Evolutionary conservation across 2,888 invertebrate genomes (phyloP), one percentile per base, ranked within the genome.

Genomic region (Cremastinae sp.): DNA sequence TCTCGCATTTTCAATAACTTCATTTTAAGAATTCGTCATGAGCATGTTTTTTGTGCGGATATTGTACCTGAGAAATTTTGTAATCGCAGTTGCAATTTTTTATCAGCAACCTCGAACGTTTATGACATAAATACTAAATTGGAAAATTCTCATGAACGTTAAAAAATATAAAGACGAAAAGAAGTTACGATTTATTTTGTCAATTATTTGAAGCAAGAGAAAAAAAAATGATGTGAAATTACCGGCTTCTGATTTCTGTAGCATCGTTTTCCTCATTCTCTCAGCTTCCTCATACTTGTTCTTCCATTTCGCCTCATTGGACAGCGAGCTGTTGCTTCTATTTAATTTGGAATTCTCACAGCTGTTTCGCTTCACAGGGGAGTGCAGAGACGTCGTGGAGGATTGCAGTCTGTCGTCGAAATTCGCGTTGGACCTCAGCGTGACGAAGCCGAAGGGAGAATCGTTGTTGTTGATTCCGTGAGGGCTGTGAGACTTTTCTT

Each of bases 181-280:
- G 36, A 28, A 14, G 28, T 20, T 14, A 3, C 28, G 4, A 10
- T 14, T 10, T 14, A 14, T 16, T 28, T 1, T 12, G 16, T n/a
- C 10, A 38, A 56, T 18, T 38, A 16, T 36, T 0, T 28, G 16
- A 28, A 12, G n/a, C 0, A 10, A 47, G 62, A 58, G 38, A 51
- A 41, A 38, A 28, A 18, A 16, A 1, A 2, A 10, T 34, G 5
- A 56, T 64, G 51, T 0, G 2, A 10, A 90, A 92, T 91, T 88
- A 95, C 95, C 92, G 91, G 94, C 93, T 91, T 95, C 95, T 76
- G 92, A 92, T 89, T 94, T 93, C 79, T 93, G 92, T 61, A 94
- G 91, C 82, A 94, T 89, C 56, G 92, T 88, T 89, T 94, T 94
- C 88, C 94, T 91, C 87, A 92, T 93, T 84, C 93, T 92, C 87